Conservation (phyloP, 35 echinoderm and acorn worm species). For the Heliocidaris tuberculata region DNA sequence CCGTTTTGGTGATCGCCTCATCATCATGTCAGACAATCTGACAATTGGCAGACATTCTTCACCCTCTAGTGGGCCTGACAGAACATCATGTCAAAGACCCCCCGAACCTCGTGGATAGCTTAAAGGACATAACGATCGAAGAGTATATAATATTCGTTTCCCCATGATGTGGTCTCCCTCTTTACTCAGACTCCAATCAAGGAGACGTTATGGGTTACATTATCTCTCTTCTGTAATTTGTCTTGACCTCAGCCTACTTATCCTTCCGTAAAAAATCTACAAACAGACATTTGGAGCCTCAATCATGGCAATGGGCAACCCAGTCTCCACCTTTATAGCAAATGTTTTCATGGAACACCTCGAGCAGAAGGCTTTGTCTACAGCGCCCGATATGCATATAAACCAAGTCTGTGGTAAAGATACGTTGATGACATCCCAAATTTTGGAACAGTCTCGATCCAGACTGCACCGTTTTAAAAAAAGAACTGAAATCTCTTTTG, state of each 20-base stretch:
- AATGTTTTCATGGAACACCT: slow-evolving; percentile 36
- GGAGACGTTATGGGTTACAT: not conserved
- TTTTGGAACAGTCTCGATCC: too few relatives aligned
- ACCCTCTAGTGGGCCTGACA: slow-evolving; percentile 1
- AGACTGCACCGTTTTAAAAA: too few relatives aligned
- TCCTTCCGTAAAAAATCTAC: not conserved
- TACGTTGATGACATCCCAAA: slow-evolving; percentile 42
- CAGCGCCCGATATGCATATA: not conserved
- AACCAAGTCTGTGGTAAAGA: slow-evolving; percentile 10
- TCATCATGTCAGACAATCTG: too few relatives aligned
- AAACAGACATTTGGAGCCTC: slow-evolving; percentile 27
- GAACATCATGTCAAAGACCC: not conserved
- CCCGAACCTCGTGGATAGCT: not conserved
- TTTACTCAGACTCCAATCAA: slow-evolving; percentile 31
- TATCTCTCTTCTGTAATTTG: not conserved
- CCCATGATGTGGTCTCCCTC: slow-evolving; percentile 48
- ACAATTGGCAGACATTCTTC: slow-evolving; percentile 8
- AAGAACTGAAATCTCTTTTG: too few relatives aligned
- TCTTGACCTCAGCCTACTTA: slow-evolving; percentile 9
- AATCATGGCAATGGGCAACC: slow-evolving; percentile 47
- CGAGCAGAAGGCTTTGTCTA: slow-evolving; percentile 36
- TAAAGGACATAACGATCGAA: not conserved
- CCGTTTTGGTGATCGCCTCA: too few relatives aligned
- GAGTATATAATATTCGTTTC: slow-evolving; percentile 22
- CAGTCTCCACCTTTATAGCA: slow-evolving; percentile 38